Base-by-base conservation (phyloP, 2,113 vertebrate species). In the Mugil cephalus region DNA sequence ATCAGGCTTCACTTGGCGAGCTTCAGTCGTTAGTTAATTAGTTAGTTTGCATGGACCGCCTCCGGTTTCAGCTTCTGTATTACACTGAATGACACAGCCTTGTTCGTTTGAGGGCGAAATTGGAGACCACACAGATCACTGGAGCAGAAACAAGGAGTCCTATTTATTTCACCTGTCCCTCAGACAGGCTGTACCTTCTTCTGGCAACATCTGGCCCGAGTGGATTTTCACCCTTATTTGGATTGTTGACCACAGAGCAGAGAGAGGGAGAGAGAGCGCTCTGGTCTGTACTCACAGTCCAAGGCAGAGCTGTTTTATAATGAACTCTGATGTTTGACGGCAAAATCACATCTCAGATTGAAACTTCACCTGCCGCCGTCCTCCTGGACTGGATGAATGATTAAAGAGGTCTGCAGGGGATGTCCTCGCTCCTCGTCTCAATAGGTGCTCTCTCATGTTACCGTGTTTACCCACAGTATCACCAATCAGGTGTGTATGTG, bases 361-460 rank as follows among this genome's bases (percentile, higher is more conserved):
- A 80, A 66, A 63, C 72, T 43, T 85, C 66, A 59, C 61, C 47
- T 65, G 34, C 72, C 69, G 47, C n/a, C 38, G 61, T 46, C 17
- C 24, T 19, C 40, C 58, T 67, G 63, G 53, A 17, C 58, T 39
- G 34, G 62, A 80, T 87, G 73, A 87, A 89, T 90, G 83, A 92
- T 87, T 82, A 24, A 88, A 59, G 53, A 79, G 56, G 42, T 54
- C 43, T 54, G 53, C 53, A 45, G 55, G 24, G 53, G 58, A 64
- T 9, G 54, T 61, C 58, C 62, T 0, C 4, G 17, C 40, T 56
- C 21, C 55, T 35, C 8, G 8, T 38, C 52, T 78, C 66, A 71
- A n/a, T 13, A 47, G 56, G n/a, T 38, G 14, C 42, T 10, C 50
- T 65, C 67, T 88, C 67, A 45, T 72, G 60, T 91, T 86, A 78